Conservation (phyloP, 2,113 vertebrate genomes). For the Mus musculus region GRCm39 chr7:77392001-77392500, state of each 20-base stretch:
- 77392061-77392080: background rate
- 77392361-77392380: background rate
- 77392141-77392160: background rate
- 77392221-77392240: background rate
- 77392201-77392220: background rate
- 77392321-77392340: background rate
- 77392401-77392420: rapidly evolving
- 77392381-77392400: background rate
- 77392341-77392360: background rate
- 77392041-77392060: background rate
- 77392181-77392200: background rate
- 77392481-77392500: background rate
- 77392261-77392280: background rate
- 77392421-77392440: background rate
- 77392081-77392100: background rate
- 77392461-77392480: background rate
- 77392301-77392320: background rate
- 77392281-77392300: background rate
- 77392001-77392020: background rate
- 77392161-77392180: background rate
- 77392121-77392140: background rate
- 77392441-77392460: background rate
- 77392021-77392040: background rate
- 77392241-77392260: background rate
- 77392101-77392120: background rate